A percentile compares a stretch with the other conserved stretches of the same genome.
These are phyloP conservation scores for Calyptommatus sinebrachiatus DNA, from an alignment of 2,113 vertebrate genomes.

Conservation along the genomic window DNA sequence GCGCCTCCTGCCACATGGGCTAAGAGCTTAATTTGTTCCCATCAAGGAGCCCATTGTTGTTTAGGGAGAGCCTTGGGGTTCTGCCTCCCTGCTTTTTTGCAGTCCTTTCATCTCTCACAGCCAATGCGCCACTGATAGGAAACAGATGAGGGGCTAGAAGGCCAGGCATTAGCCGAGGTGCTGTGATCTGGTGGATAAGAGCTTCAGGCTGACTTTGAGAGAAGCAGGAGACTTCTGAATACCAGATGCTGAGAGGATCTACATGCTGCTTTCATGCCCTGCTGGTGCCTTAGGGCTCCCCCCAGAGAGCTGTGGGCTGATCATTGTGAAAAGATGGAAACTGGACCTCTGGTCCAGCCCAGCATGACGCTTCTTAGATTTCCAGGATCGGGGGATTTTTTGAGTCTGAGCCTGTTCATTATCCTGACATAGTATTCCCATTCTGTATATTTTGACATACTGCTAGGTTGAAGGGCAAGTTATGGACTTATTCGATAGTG, in stretches of 20 bases:
- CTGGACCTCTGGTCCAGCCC: not conserved
- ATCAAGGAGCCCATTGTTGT: slow-evolving; percentile 29
- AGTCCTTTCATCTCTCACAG: slow-evolving; percentile 18
- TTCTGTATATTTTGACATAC: not conserved
- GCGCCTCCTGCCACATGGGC: slow-evolving; percentile 3
- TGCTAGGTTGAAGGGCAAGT: not conserved
- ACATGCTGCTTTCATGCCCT: not conserved
- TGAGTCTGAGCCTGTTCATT: not conserved
- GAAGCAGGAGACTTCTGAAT: not conserved
- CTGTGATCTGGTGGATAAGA: slow-evolving; percentile 13
- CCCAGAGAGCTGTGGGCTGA: not conserved
- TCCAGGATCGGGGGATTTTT: not conserved
- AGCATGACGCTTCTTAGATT: not conserved
- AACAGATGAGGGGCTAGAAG: slow-evolving; percentile 24
- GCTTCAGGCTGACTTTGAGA: slow-evolving; percentile 8
- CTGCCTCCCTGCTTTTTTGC: not conserved
- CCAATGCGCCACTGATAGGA: slow-evolving; percentile 15
- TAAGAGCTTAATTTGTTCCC: slow-evolving; percentile 5
- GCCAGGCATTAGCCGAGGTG: slow-evolving; percentile 8
- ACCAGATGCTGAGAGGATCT: not conserved
- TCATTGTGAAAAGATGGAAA: not conserved
- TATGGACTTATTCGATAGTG: not conserved
- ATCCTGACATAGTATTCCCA: not conserved
- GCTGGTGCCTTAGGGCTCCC: not conserved
- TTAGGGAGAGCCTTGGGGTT: not conserved